Evolutionary conservation across 1,140 invertebrate genomes (phyloP).

Genomic region (Ceratina australensis): DNA sequence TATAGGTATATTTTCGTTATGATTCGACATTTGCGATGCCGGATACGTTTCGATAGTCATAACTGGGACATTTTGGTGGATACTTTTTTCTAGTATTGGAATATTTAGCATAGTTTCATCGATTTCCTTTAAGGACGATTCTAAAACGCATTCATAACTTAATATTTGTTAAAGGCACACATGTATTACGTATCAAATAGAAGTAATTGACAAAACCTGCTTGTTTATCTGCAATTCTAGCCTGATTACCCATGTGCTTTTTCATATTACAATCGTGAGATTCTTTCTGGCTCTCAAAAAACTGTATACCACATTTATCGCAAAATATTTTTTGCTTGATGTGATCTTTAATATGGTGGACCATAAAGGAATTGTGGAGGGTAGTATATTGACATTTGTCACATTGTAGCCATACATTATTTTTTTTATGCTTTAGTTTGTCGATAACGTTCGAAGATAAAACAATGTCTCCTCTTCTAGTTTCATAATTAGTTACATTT

Average conservation of each 20-base stretch:
- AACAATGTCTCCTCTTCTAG: constrained; percentile 56
- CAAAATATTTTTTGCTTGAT: constrained; percentile 54
- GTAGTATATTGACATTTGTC: constrained; percentile 76
- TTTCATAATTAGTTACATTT: constrained; percentile 33
- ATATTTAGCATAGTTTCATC: constrained; percentile 17
- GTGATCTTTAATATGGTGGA: constrained; percentile 69
- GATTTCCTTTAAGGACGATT: constrained; percentile 14
- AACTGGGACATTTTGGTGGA: constrained; percentile 29
- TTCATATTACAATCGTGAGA: constrained; percentile 47
- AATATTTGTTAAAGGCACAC: not conserved
- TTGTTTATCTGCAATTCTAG: constrained; percentile 16
- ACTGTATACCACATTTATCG: constrained; percentile 57
- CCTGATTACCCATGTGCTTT: constrained; percentile 2
- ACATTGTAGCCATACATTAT: constrained; percentile 71
- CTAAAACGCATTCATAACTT: constrained; percentile 31
- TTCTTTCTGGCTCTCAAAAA: constrained; percentile 33
- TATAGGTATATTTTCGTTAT: constrained; percentile 51
- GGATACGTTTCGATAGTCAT: constrained; percentile 40
- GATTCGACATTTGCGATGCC: constrained; percentile 36
- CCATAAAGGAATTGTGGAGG: constrained; percentile 68
- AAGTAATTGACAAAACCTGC: not conserved
- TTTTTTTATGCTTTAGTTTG: constrained; percentile 56
- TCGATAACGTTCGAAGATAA: constrained; percentile 21
- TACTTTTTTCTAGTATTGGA: constrained; percentile 21
- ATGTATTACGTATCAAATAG: not conserved